phyloP scores from a whole-genome alignment of 2,113 vertebrate genomes.

The Anolis sagrei region DNA sequence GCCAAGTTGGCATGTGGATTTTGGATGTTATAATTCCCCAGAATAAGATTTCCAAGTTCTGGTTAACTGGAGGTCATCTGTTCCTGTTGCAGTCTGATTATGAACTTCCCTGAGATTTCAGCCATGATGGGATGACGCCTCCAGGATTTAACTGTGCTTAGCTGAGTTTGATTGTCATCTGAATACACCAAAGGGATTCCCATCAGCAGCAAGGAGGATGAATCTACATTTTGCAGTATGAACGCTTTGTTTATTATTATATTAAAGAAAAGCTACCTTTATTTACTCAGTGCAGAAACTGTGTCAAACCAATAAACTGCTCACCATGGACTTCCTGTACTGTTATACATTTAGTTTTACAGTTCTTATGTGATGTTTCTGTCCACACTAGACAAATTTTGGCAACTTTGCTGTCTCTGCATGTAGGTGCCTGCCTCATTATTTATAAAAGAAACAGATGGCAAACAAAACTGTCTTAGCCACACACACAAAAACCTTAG shows the following conservation, averaged over 20 bases:
- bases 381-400: neutral
- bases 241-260: neutral
- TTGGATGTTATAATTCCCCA: too few relatives aligned
- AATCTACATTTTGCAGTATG: neutral
- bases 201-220: neutral
- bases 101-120: neutral
- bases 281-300: neutral
- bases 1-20: too few relatives aligned
- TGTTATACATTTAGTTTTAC: neutral
- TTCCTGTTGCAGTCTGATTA: neutral
- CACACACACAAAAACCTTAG: neutral
- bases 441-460: slow-evolving; percentile 2
- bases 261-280: neutral
- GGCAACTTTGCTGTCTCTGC: neutral
- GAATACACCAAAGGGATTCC: neutral
- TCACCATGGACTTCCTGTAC: neutral
- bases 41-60: too few relatives aligned
- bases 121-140: neutral
- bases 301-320: neutral
- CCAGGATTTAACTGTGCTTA: too few relatives aligned
- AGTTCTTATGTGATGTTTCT: slow-evolving; percentile 2
- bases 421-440: neutral
- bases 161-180: neutral
- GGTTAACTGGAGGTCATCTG: neutral
- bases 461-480: slow-evolving; percentile 1